Evolutionary conservation across 2,888 invertebrate species (phyloP).

Genomic region (Drosophila mimica): DNA sequence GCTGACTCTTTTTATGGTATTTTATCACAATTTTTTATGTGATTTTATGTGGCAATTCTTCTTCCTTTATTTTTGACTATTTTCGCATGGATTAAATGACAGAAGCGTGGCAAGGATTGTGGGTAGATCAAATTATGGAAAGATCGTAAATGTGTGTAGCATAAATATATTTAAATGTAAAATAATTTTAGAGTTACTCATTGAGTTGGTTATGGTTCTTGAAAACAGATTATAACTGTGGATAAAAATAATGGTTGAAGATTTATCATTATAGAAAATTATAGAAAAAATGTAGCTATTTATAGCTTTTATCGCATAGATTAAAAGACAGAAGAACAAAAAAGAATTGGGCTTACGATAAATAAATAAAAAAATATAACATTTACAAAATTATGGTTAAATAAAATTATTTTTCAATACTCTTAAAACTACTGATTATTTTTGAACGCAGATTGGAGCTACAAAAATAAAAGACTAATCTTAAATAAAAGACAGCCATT

Average conservation of each 20-base stretch:
- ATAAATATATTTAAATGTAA: background rate
- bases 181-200: background rate
- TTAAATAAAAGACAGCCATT: background rate
- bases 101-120: slow-evolving; percentile 48
- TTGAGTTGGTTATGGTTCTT: background rate
- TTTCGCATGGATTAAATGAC: slow-evolving; percentile 39
- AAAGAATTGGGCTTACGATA: background rate
- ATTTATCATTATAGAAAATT: background rate
- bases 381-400: background rate
- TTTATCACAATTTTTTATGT: slow-evolving; percentile 56
- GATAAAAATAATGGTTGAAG: background rate
- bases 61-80: slow-evolving; percentile 2
- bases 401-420: background rate
- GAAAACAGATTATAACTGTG: background rate
- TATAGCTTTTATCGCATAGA: background rate
- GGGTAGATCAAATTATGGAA: background rate
- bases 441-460: background rate
- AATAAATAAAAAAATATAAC: background rate
- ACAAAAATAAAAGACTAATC: rapidly evolving
- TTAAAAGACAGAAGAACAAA: background rate
- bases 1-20: slow-evolving; percentile 48
- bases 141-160: background rate
- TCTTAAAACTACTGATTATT: background rate
- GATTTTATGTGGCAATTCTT: slow-evolving; percentile 38
- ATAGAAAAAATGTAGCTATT: background rate